Evolutionary conservation across 2,113 vertebrate genomes (phyloP).

Genomic region (Regulus satrapa): DNA sequence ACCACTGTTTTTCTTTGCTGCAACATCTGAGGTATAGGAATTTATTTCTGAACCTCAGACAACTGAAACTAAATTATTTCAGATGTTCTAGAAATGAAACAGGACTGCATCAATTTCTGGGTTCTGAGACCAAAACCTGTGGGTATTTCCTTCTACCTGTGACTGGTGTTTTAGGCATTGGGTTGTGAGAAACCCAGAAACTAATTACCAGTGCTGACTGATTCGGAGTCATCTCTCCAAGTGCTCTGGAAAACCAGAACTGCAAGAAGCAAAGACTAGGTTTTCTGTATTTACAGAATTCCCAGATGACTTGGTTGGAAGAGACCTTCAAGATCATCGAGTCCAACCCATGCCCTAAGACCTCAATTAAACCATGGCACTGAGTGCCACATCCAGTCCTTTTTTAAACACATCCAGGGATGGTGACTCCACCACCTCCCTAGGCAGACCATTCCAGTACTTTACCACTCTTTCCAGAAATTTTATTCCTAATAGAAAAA

Average conservation of each 20-base stretch:
- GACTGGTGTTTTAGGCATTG: not conserved
- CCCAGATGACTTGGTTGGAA: no score
- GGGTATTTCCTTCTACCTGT: not conserved
- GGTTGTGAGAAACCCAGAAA: not conserved
- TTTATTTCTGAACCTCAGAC: not conserved
- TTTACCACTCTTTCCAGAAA: no score
- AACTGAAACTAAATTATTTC: not conserved
- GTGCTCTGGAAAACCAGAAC: not conserved
- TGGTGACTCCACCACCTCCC: no score
- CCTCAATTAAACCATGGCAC: no score
- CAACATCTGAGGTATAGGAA: not conserved
- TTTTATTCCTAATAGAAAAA: no score
- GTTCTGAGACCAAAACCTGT: not conserved
- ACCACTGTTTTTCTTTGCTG: not conserved
- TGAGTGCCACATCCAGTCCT: no score
- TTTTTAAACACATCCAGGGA: no score
- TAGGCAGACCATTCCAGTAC: no score
- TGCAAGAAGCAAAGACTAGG: not conserved
- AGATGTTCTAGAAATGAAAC: not conserved
- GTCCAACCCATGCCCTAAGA: no score
- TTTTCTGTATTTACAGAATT: no score
- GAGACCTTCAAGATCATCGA: no score
- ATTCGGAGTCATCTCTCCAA: not conserved
- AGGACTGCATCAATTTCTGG: not conserved
- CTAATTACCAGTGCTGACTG: not conserved